Evolutionary conservation across 1,140 invertebrate species (phyloP).

Genomic region (Propsilocerus akamusi): DNA sequence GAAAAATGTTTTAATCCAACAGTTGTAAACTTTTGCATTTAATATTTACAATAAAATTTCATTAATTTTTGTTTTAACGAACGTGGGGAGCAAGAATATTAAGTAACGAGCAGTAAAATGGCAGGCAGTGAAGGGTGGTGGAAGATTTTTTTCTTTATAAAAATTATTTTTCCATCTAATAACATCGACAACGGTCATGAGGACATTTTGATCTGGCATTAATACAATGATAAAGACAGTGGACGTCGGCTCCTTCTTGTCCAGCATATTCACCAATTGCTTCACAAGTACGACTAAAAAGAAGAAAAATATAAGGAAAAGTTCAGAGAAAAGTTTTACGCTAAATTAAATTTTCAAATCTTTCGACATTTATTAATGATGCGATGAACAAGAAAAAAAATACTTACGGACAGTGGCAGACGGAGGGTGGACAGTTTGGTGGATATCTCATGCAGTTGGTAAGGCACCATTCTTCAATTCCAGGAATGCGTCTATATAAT

Average conservation of each 20-base stretch:
- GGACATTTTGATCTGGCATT: slow-evolving; percentile 53
- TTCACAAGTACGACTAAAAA: slow-evolving; percentile 51
- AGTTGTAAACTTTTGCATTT: too few relatives aligned
- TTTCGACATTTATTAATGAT: neutral
- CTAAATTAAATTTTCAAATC: too few relatives aligned
- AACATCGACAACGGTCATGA: slow-evolving; percentile 48
- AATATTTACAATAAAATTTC: too few relatives aligned
- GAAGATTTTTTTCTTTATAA: too few relatives aligned
- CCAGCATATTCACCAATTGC: slow-evolving; percentile 55
- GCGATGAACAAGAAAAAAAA: slow-evolving; percentile 3
- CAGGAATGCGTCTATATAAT: slow-evolving; percentile 40
- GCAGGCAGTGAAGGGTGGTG: too few relatives aligned
- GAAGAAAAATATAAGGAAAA: slow-evolving; percentile 9
- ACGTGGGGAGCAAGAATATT: too few relatives aligned
- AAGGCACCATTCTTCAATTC: slow-evolving; percentile 65
- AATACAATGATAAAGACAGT: slow-evolving; percentile 65
- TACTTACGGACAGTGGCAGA: slow-evolving; percentile 70
- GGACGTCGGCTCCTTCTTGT: slow-evolving; percentile 52
- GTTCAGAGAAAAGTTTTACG: neutral
- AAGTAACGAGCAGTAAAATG: too few relatives aligned
- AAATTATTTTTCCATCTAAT: slow-evolving; percentile 21
- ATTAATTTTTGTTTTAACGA: too few relatives aligned
- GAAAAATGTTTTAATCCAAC: too few relatives aligned
- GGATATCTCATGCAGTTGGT: slow-evolving; percentile 67
- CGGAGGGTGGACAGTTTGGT: slow-evolving; percentile 53